These are phyloP conservation scores for Anabacerthia variegaticeps DNA, from an alignment of 2,797 vertebrate species.

Conservation along the genomic window DNA sequence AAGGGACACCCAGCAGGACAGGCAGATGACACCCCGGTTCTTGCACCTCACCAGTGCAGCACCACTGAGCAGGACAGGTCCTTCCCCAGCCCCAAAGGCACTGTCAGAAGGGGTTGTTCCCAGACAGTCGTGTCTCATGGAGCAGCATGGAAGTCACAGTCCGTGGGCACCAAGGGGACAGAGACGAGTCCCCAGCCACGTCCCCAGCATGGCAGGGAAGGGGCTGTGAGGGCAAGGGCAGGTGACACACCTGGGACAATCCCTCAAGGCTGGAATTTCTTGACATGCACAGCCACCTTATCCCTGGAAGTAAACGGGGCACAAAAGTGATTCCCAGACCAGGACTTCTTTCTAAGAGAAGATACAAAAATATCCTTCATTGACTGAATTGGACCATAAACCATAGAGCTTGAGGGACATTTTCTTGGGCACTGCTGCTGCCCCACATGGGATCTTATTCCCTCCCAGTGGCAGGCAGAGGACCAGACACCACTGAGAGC, in stretches of 20 bases:
- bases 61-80: fast-evolving
- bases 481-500: neutral
- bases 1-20: neutral
- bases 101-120: neutral
- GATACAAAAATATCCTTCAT: neutral
- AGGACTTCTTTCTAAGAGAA: neutral
- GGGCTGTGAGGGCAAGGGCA: neutral
- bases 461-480: neutral
- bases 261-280: neutral
- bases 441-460: neutral
- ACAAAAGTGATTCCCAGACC: neutral
- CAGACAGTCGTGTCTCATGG: fast-evolving
- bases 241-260: no score
- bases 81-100: fast-evolving
- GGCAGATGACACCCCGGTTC: neutral
- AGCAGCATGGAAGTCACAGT: neutral
- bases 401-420: fast-evolving
- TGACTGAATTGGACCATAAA: neutral
- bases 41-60: fast-evolving
- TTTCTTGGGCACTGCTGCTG: neutral
- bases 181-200: neutral
- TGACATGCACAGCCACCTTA: fast-evolving
- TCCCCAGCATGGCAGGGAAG: fast-evolving
- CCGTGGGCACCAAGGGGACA: fast-evolving
- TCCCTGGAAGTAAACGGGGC: neutral